Percentiles rank a stretch among this genome's conserved stretches.
These are phyloP conservation scores for Myiotriccus ornatus DNA, from an alignment of 2,797 vertebrate genomes.

Conservation along the genomic window DNA sequence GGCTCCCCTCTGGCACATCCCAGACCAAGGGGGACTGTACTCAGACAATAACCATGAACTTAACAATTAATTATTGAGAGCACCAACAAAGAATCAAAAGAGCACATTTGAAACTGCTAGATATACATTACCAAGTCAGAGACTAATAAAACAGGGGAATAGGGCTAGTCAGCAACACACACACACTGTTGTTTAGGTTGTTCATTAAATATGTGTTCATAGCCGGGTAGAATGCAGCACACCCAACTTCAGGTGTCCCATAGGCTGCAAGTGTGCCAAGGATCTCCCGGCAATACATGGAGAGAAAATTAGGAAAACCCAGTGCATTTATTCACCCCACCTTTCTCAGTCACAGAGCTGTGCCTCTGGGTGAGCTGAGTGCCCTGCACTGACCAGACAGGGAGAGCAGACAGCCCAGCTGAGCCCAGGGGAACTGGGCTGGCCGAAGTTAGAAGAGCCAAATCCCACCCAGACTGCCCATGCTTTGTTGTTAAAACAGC, in stretches of 20 bases:
- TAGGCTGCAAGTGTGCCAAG: background rate
- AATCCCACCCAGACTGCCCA: background rate
- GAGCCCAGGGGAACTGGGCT: background rate
- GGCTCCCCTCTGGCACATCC: background rate
- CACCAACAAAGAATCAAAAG: background rate
- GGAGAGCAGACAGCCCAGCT: background rate
- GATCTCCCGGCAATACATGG: background rate
- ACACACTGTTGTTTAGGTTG: background rate
- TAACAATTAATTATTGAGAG: background rate
- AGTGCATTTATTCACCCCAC: background rate
- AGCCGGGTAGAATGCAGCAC: background rate
- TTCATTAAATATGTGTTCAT: background rate
- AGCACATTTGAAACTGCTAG: background rate
- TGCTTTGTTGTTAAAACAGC: background rate
- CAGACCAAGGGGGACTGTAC: background rate
- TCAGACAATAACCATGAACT: fast-evolving
- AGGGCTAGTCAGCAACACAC: background rate
- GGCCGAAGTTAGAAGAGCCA: background rate
- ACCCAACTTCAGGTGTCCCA: background rate
- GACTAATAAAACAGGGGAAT: background rate
- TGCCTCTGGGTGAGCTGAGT: background rate
- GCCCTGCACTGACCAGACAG: background rate
- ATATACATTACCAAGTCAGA: background rate
- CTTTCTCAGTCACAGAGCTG: background rate
- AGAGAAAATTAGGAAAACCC: background rate